A percentile compares a stretch with the other conserved stretches of the same genome.
phyloP scores from a whole-genome alignment of 2,888 invertebrate species.

The Amiota communis region DNA sequence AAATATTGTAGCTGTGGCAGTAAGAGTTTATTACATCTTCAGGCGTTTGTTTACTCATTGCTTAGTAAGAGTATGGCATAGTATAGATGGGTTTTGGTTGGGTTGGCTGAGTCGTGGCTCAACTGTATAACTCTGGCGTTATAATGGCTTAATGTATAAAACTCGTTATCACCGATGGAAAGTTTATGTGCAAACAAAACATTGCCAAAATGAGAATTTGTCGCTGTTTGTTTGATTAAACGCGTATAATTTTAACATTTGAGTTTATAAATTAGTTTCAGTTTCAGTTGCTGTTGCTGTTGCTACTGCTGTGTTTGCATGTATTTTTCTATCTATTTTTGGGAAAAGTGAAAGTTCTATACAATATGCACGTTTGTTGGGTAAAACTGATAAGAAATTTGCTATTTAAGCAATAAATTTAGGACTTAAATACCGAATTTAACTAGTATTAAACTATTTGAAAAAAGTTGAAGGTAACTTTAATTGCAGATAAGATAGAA shows the following conservation, averaged over 20 bases:
- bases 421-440: no score
- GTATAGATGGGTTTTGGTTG: not conserved
- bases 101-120: not conserved
- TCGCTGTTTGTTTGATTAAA: constrained; percentile 57
- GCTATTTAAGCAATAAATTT: no score
- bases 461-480: no score
- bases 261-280: no score
- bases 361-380: no score
- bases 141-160: constrained; percentile 63
- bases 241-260: constrained; percentile 56
- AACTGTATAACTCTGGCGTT: constrained; percentile 48
- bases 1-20: not conserved
- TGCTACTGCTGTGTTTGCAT: not conserved
- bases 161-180: constrained; percentile 63
- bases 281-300: not conserved
- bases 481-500: no score
- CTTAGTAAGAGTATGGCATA: no score
- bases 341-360: no score
- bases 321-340: not conserved
- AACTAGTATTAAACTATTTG: no score
- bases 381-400: no score
- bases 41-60: no score
- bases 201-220: constrained; percentile 30
- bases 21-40: no score
- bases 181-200: constrained; percentile 57